Evolutionary conservation across 2,113 vertebrate species (phyloP), one percentile per base, ranked within the genome.

Genomic region (Phasianus colchicus): DNA sequence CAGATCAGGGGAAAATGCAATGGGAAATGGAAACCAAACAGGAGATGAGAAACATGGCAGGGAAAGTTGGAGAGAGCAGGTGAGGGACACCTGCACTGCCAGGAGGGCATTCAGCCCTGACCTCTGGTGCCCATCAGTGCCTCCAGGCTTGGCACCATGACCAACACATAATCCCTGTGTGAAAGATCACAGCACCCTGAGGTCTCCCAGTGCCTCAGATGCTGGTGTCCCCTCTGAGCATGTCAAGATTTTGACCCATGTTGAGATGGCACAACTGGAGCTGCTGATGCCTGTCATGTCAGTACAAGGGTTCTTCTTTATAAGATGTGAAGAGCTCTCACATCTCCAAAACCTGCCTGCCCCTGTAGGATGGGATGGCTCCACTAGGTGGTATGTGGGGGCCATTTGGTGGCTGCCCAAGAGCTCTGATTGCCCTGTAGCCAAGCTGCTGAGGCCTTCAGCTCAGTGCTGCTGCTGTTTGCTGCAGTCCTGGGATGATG

Each of bases 231-330:
- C 40, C 65, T 65, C 72, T 57, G 21, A 70, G 50, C 50, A 52
- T 5, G 50, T 52, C 50, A 52, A 27, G 8, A 27, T 52, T 13
- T 52, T 52, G 50, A 24, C 6, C 10, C 3, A 3, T 34, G 43
- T 7, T 30, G 58, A 73, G 65, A 5, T 54, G 60, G 50, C 73
- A 52, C 67, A 76, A 36, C 58, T 74, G 84, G 69, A 60, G 58
- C 36, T 75, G 47, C n/a, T 75, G n/a, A 36, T 19, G 19, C 16
- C n/a, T 17, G 6, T 9, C 0, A 1, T 1, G 1, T 34, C 13
- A 73, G 60, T 38, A 74, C 20, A 55, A 24, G 42, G 32, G 6
- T 13, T 85, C 20, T 22, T 70, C 54, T 38, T 52, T 0, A 0
- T 25, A 36, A 34, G 7, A 4, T 64, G 43, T 12, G 29, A 66